These are phyloP conservation scores for Hirtodrosophila confusa DNA, from an alignment of 2,888 invertebrate genomes.

Conservation along the genomic window DNA sequence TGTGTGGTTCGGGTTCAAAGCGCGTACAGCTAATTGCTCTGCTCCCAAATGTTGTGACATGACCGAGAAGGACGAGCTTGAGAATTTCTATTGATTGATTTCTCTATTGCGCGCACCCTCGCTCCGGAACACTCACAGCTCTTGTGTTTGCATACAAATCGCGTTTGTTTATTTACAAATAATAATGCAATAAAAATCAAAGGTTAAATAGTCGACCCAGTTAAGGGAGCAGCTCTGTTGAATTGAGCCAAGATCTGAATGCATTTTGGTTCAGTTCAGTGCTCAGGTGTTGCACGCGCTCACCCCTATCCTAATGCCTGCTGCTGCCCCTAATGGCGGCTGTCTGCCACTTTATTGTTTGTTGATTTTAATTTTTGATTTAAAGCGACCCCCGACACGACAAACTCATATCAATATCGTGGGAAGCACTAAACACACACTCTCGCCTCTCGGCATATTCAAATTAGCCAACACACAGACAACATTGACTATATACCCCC, in stretches of 20 bases:
- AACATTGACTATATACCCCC: conserved; percentile 3
- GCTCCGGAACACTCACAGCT: not conserved
- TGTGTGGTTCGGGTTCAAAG: conserved; percentile 39
- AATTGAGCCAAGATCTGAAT: conserved; percentile 6
- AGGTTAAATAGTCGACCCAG: conserved; percentile 29
- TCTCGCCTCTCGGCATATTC: conserved; percentile 50
- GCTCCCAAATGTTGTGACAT: conserved; percentile 33
- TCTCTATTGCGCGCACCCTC: conserved; percentile 38
- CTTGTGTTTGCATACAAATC: conserved; percentile 29
- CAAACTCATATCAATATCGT: conserved; percentile 71
- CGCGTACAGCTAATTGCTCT: conserved; percentile 55
- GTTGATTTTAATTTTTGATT: conserved; percentile 55
- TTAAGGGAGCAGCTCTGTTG: conserved; percentile 1
- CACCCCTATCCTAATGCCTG: conserved; percentile 14
- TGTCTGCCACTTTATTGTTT: conserved; percentile 54
- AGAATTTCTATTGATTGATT: conserved; percentile 64
- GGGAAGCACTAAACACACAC: conserved; percentile 61
- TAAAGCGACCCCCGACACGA: conserved; percentile 38
- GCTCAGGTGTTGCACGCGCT: conserved; percentile 52
- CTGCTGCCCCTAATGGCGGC: conserved; percentile 52
- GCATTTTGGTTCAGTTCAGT: conserved; percentile 5
- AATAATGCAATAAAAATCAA: conserved; percentile 69
- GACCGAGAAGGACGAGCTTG: conserved; percentile 2
- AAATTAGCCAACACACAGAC: conserved; percentile 57
- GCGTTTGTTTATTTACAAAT: conserved; percentile 58